Base-by-base conservation (phyloP, 1,140 invertebrate species). In the Pararge aegeria region DNA sequence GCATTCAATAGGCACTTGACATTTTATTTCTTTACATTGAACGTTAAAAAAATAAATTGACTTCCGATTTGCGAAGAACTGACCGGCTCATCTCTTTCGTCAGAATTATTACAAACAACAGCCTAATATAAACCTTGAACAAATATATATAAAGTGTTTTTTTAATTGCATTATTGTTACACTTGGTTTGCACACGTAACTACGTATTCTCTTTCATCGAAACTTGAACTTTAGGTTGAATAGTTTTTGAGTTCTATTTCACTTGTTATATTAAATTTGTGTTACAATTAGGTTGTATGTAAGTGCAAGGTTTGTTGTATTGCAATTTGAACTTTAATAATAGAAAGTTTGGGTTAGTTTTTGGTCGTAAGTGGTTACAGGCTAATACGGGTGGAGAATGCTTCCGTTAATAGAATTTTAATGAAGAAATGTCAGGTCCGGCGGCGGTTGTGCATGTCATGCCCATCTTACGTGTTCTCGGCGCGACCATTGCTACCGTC, bases 401-500 rank as follows among this genome's bases (percentile, higher is more conserved):
- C 84, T 87, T 80, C 84, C 73, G 84, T 83, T 87, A 87, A 87
- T 87, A 87, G 84, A 87, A 83, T 86, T 82, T 87, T 87, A 87
- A 87, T 86, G 84, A 87, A 87, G 81, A 83, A 86, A 80, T 81
- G 84, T 84, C 74, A 83, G 80, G 75, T 68, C 63, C 68, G 68
- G 64, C 64, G 68, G 73, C 63, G 70, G 76, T 81, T 83, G 67
- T 87, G 84, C 83, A 73, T 78, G 81, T 87, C 84, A 86, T 86
- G 83, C 73, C 68, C 75, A 80, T 84, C 81, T 87, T 85, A 82
- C 73, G 82, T 82, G 74, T 72, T 76, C 64, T 69, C 71, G 57
- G 73, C 71, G 75, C 77, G 66, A 69, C 72, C 3, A 12, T 12
- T 12, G 29, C 69, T 82, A 87, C 66, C n/a, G 78, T 70, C 40